Conservation (phyloP, 2,113 vertebrate species). For the Tonatia bakeri region DNA sequence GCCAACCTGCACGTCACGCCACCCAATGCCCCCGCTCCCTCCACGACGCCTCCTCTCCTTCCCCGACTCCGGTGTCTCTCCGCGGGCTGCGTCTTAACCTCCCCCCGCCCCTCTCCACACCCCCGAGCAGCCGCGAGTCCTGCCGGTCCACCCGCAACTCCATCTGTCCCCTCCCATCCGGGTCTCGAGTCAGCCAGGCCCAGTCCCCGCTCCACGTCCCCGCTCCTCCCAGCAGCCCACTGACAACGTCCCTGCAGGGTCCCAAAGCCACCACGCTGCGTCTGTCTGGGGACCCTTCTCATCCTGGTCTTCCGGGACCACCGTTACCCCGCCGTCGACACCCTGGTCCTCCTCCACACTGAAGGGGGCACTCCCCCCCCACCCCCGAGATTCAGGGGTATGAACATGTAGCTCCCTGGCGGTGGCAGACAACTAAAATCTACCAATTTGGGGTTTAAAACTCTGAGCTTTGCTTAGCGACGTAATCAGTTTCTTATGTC, state of each 20-base stretch:
- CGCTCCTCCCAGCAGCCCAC: fast-evolving
- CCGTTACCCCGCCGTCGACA: neutral
- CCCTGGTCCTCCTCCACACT: neutral
- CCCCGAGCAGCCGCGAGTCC: too few species aligned
- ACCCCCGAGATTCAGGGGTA: neutral
- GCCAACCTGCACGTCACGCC: too few species aligned
- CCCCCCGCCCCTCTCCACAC: too few species aligned
- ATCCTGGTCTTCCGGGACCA: neutral
- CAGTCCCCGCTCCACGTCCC: neutral
- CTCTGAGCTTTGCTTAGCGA: neutral
- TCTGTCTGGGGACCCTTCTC: neutral
- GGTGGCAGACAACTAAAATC: neutral
- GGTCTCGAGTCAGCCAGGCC: neutral
- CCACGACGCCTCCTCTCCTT: too few species aligned
- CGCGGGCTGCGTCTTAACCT: too few species aligned
- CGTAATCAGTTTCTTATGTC: neutral
- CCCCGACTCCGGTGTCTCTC: too few species aligned
- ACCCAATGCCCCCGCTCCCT: too few species aligned
- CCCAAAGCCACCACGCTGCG: neutral
- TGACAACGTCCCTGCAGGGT: neutral
- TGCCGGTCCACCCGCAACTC: neutral
- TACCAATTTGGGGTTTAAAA: neutral
- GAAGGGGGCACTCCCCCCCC: neutral
- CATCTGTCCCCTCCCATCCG: neutral
- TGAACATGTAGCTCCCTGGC: neutral